Evolutionary conservation across 2,113 vertebrate species (phyloP).

Genomic region (Menura novaehollandiae): DNA sequence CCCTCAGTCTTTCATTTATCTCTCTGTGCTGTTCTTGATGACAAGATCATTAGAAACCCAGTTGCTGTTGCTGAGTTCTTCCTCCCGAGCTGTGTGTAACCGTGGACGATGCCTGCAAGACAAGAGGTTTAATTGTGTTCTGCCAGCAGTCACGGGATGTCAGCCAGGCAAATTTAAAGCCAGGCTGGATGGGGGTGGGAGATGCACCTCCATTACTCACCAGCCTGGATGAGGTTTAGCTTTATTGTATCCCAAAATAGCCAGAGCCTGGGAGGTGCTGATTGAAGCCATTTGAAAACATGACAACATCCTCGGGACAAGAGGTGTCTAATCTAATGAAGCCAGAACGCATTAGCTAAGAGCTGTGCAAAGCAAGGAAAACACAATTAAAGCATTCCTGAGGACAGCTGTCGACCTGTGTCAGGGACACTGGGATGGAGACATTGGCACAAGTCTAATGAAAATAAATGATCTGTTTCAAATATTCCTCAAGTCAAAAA

Average conservation of each 20-base stretch:
- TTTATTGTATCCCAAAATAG: constrained; percentile 56
- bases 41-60: constrained; percentile 8
- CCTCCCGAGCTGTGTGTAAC: constrained; percentile 20
- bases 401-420: constrained; percentile 36
- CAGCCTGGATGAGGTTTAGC: constrained; percentile 40
- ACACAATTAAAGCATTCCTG: constrained; percentile 59
- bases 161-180: constrained; percentile 44
- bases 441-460: constrained; percentile 27
- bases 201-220: constrained; percentile 43
- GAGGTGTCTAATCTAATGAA: constrained; percentile 57
- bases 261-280: constrained; percentile 44
- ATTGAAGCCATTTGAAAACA: constrained; percentile 66
- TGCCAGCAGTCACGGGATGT: constrained; percentile 41
- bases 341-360: constrained; percentile 46
- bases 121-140: constrained; percentile 62
- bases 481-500: constrained; percentile 19
- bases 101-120: constrained; percentile 5
- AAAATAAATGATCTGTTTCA: constrained; percentile 53
- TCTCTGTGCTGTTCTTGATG: neutral
- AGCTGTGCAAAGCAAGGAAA: neutral
- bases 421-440: neutral
- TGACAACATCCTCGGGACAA: constrained; percentile 56
- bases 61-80: neutral
- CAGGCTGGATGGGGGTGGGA: neutral
- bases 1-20: neutral